Base-by-base conservation (phyloP, 2,113 vertebrate species). In the Strix uralensis region DNA sequence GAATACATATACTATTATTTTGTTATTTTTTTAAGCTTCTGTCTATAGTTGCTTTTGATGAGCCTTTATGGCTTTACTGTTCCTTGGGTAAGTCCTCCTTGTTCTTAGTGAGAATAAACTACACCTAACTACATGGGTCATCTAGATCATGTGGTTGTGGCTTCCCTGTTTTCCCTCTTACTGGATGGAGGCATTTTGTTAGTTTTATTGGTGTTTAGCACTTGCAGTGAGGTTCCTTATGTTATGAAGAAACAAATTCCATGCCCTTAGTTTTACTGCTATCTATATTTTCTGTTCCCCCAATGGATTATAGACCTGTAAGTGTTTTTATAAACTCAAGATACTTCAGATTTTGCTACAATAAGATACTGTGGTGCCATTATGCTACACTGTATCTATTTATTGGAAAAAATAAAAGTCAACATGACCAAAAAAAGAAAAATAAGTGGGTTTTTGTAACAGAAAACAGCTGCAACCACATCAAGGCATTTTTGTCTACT, bases 381-480 rank as follows among this genome's bases (percentile, higher is more conserved):
- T 73, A 55, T 65, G n/a, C 61, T 90, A 69, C 44, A 75, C 42
- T 72, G 36, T 81, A 58, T 94, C 73, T 79, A 46, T 77, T 82
- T 85, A 13, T 62, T 26, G 5, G 63, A 23, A 87, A 87, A 93
- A 90, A 94, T 65, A 57, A 83, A 91, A 89, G 83, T 62, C 79
- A 90, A 44, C 34, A 16, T 81, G 77, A 77, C 29, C 3, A 21
- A 69, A 95, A 85, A 23, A 61, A 61, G 44, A 63, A 74, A 85
- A 73, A 58, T 7, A 67, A 66, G 32, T 32, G 59, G 29, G 26
- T 0, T 59, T 97, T 95, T 81, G 29, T 96, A 97, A 97, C 77
- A 97, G 71, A 96, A 96, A 97, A 78, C 95, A 95, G 94, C 90
- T 95, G 96, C 92, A 94, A 86, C 96, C 96, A 97, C 97, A 97